Evolutionary conservation across 2,797 vertebrate genomes (phyloP), one percentile per base, ranked within the genome.

Genomic region (Trachops cirrhosus): DNA sequence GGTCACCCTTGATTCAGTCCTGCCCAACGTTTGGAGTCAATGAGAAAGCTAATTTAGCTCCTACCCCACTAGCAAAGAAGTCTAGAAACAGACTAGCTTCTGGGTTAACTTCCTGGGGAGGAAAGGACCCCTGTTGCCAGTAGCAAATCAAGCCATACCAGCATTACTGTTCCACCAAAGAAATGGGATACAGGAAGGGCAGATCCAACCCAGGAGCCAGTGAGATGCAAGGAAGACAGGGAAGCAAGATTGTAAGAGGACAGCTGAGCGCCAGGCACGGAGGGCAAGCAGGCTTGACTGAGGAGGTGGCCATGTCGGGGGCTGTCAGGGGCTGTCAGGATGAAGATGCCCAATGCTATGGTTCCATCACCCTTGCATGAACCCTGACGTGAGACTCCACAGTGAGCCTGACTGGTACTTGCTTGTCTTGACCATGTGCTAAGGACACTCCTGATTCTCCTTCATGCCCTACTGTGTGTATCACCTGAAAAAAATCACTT

Each of bases 51-150:
- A 34, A 26, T 54, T 70, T 4, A 86, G 50, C 37, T 62, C 62
- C 86, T 54, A 68, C 22, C 34, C 18, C 62, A 54, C 32, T 15
- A 57, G 62, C 37, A 96, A 78, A 93, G 2, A 48, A 86, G 74
- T 74, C 50, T 50, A 91, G 34, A 71, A 78, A 89, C 6, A 34
- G 59, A 6, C 18, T 86, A 50, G 78, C 79, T 95, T 82, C 46
- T 21, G 39, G 64, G 74, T 50, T 79, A 86, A 62, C 44, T 64
- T 62, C 64, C 48, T 52, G 16, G 50, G 64, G 89, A 57, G 41
- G 48, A 96, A 78, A 7, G 54, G 64, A 83, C 5, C 18, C 44
- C 32, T n/a, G 15, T 1, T 67, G 41, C 54, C 29, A 85, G 26
- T 41, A 67, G 34, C 39, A 68, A 74, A 41, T 26, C 41, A 92